Conservation (phyloP, 2,797 vertebrate species). For the Dryobates pubescens region DNA sequence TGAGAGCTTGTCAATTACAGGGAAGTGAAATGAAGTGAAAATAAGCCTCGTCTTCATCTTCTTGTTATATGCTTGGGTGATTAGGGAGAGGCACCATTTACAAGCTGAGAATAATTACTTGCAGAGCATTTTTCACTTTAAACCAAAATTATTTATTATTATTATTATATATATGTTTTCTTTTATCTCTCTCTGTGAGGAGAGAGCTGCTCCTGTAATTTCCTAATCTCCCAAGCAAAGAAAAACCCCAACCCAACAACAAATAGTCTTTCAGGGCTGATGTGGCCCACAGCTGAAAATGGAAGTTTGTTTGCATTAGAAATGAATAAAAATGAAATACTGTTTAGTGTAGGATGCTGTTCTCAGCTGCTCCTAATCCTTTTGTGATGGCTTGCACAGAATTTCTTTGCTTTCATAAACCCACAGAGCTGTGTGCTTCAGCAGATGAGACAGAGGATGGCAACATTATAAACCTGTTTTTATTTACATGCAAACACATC, state of each 20-base stretch:
- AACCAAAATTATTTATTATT: slow-evolving; percentile 83
- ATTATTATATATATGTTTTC: background rate
- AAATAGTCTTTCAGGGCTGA: background rate
- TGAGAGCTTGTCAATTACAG: slow-evolving; percentile 97
- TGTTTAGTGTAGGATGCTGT: background rate
- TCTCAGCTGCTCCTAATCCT: background rate
- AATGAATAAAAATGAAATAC: background rate
- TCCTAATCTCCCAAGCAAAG: slow-evolving; percentile 9
- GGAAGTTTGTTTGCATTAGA: slow-evolving; percentile 21
- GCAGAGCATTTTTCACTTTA: slow-evolving; percentile 87
- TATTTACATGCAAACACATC: slow-evolving; percentile 3
- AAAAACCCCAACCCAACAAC: too few species aligned
- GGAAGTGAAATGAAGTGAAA: slow-evolving; percentile 96
- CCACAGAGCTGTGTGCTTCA: slow-evolving; percentile 3
- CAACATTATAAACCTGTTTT: background rate
- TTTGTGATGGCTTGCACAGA: slow-evolving; percentile 13
- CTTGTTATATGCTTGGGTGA: slow-evolving; percentile 94
- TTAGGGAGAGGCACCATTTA: slow-evolving; percentile 92
- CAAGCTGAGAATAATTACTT: slow-evolving; percentile 92
- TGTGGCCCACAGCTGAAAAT: background rate
- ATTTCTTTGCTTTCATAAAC: slow-evolving; percentile 28
- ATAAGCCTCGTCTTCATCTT: slow-evolving; percentile 96
- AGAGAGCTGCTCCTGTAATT: slow-evolving; percentile 37
- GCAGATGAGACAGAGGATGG: background rate
- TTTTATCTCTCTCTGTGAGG: slow-evolving; percentile 36